phyloP scores from a whole-genome alignment of 2,888 invertebrate species.

The Serripes groenlandicus region DNA sequence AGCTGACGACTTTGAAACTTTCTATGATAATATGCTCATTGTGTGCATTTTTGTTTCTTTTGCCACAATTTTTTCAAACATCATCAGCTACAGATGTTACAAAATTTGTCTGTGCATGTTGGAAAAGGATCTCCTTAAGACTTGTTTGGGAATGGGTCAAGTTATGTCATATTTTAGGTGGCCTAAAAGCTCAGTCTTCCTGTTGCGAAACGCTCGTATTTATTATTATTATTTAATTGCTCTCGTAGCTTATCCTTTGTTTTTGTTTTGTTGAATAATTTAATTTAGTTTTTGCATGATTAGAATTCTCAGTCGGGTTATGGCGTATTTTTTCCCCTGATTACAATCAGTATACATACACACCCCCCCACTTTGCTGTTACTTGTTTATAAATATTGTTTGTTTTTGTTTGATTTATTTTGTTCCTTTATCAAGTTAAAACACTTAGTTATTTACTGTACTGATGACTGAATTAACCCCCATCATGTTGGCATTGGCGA shows the following conservation, averaged over 20 bases:
- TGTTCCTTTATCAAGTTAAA: conserved; percentile 30
- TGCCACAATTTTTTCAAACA: neutral
- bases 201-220: conserved; percentile 20
- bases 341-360: conserved; percentile 67
- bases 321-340: conserved; percentile 52
- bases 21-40: too few relatives aligned
- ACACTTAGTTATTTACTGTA: too few relatives aligned
- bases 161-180: neutral
- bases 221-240: conserved; percentile 68
- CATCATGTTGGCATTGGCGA: too few relatives aligned
- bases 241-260: conserved; percentile 59
- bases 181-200: neutral
- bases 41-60: too few relatives aligned
- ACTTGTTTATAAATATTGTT: conserved; percentile 54
- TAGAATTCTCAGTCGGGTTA: conserved; percentile 65
- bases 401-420: conserved; percentile 45
- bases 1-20: too few relatives aligned
- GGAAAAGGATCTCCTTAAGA: neutral
- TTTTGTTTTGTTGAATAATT: conserved; percentile 69
- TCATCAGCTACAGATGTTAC: neutral
- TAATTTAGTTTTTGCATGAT: conserved; percentile 70
- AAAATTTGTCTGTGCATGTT: too few relatives aligned
- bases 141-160: neutral
- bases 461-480: too few relatives aligned
- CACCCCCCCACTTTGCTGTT: conserved; percentile 59